Percentiles rank a stretch among this genome's conserved stretches.
phyloP scores from a whole-genome alignment of 30 jellyfish, hydroid and myxozoan species.

The Chrysaora quinquecirrha region DNA sequence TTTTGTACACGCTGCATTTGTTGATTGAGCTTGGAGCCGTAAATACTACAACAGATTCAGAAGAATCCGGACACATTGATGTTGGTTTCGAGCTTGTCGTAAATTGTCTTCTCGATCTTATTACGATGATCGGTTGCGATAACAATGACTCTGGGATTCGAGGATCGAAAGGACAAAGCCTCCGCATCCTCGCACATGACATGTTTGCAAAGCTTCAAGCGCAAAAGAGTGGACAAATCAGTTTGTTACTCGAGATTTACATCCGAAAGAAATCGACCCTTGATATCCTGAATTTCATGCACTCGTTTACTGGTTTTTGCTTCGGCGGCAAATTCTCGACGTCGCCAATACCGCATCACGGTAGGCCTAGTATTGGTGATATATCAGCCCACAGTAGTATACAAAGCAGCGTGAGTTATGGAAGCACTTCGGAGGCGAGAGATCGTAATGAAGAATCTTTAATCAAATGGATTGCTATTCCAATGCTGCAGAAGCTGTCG shows the following conservation, averaged over 20 bases:
- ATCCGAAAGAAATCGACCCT: conserved; percentile 6
- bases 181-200: conserved; percentile 62
- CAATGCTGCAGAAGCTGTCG: conserved; percentile 25
- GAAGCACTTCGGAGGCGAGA: conserved; percentile 30
- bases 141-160: conserved; percentile 71
- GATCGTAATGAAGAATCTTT: conserved; percentile 27
- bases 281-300: conserved; percentile 38
- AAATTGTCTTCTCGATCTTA: conserved; percentile 54
- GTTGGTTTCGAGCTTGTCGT: conserved; percentile 38
- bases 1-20: conserved; percentile 36
- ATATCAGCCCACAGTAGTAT: conserved; percentile 41
- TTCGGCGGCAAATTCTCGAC: conserved; percentile 46
- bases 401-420: conserved; percentile 45
- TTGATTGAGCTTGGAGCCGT: conserved; percentile 49
- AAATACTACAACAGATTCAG: not conserved
- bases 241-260: conserved; percentile 31
- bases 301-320: conserved; percentile 58
- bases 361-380: conserved; percentile 29
- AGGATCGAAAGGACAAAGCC: conserved; percentile 78
- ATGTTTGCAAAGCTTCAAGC: conserved; percentile 45
- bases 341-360: conserved; percentile 15
- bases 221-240: conserved; percentile 16
- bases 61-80: not conserved
- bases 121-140: conserved; percentile 82
- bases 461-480: conserved; percentile 37